Evolutionary conservation across 2,797 vertebrate species (phyloP).

Genomic region (Pogonophryne albipinna): DNA sequence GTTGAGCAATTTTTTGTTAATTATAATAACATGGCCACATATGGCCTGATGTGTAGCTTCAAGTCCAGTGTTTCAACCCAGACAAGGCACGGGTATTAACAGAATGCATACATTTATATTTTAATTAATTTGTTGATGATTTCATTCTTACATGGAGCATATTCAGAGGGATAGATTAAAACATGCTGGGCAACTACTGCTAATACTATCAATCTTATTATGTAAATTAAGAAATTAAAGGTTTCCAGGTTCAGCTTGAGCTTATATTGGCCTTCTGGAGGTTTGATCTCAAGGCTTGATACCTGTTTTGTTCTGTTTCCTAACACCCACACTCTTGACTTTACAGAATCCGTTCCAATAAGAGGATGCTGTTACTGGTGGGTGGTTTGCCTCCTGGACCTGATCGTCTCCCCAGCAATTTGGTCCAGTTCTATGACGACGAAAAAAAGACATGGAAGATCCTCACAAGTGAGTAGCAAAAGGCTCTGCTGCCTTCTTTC

Average conservation of each 20-base stretch:
- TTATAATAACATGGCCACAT: slow-evolving; percentile 51
- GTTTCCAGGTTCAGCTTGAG: slow-evolving; percentile 11
- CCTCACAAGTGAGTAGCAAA: slow-evolving; percentile 95
- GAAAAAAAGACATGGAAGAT: slow-evolving; percentile 99
- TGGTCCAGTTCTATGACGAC: slow-evolving; percentile 99
- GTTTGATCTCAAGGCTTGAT: slow-evolving; percentile 46
- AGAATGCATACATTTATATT: slow-evolving; percentile 32
- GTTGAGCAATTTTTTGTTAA: slow-evolving; percentile 56
- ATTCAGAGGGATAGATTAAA: slow-evolving; percentile 32
- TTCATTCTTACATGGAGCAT: slow-evolving; percentile 25
- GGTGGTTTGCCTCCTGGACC: slow-evolving; percentile 99
- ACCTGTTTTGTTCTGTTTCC: slow-evolving; percentile 58
- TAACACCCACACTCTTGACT: slow-evolving; percentile 60
- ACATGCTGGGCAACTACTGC: neutral
- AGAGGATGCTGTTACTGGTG: slow-evolving; percentile 97
- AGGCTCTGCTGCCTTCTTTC: slow-evolving; percentile 39
- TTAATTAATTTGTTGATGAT: slow-evolving; percentile 31
- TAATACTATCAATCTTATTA: slow-evolving; percentile 19
- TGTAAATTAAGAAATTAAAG: slow-evolving; percentile 36
- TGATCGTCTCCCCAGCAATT: slow-evolving; percentile 99
- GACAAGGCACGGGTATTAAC: slow-evolving; percentile 33
- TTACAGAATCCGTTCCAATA: slow-evolving; percentile 99
- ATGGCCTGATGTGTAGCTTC: slow-evolving; percentile 36
- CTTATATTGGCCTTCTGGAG: slow-evolving; percentile 38
- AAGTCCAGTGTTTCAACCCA: slow-evolving; percentile 19